Base-by-base conservation (phyloP, 2,797 vertebrate species). In the Chelonia mydas region DNA sequence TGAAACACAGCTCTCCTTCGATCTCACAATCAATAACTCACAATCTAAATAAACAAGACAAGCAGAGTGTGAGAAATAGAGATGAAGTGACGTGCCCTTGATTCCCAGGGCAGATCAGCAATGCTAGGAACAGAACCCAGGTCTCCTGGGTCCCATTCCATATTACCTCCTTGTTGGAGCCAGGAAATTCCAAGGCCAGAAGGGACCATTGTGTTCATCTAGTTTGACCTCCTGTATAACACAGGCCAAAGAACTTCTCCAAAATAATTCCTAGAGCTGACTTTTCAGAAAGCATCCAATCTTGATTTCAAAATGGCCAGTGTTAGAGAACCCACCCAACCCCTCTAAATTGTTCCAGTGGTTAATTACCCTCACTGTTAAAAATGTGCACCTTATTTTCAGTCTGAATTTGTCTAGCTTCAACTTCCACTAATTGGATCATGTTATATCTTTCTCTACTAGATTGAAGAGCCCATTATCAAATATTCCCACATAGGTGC, bases 101-200 rank as follows among this genome's bases (percentile, higher is more conserved):
- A 88, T 81, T 19, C 6, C 47, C 92, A 76, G 31, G 51, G 0
- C 0, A 49, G 7, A n/a, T 49, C 15, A 68, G 15, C 4, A 81
- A 1, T 55, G 0, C 1, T 81, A 33, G 3, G 53, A 2, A 5
- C 17, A 16, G 0, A 31, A 3, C 31, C 6, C 83, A 15, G 1
- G 3, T 59, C 13, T 82, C 7, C 53, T 80, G 27, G n/a, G 6
- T 68, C 27, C 1, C 55, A 12, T 12, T 78, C 6, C 1, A 1
- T 54, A 79, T 94, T 54, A 51, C 2, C 8, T 86, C 1, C 6
- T 49, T 74, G 3, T 3, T 86, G 13, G 5, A 91, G 15, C 3
- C 6, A 59, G 53, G 16, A 16, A 87, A 19, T 37, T 37, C 17
- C 19, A 16, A 61, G 13, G 57, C 31, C 57, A 68, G 65, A 37